These are phyloP conservation scores for Etheostoma perlongum DNA, from an alignment of 2,797 vertebrate genomes.

Conservation along the genomic window DNA sequence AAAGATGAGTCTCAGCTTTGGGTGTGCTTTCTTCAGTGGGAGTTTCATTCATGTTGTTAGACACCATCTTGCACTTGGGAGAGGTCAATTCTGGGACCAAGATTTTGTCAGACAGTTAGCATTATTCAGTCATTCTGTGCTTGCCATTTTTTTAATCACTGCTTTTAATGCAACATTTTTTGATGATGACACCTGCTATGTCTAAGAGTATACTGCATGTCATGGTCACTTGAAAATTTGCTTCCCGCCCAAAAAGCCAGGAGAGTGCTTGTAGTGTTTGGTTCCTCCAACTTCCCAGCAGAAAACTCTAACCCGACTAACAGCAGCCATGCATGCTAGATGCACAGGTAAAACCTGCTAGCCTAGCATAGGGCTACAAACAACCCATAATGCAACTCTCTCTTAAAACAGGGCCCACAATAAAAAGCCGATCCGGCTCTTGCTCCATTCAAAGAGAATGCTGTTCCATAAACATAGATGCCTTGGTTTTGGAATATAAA, in stretches of 20 bases:
- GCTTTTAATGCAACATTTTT: background rate
- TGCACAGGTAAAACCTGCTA: background rate
- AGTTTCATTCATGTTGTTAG: background rate
- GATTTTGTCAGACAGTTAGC: background rate
- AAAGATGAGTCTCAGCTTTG: background rate
- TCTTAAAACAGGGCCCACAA: slow-evolving; percentile 4
- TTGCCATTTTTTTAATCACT: background rate
- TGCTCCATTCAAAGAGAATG: background rate
- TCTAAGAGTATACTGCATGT: background rate
- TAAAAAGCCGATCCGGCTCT: background rate
- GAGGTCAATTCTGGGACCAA: background rate
- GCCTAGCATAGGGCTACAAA: slow-evolving; percentile 3
- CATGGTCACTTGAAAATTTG: background rate
- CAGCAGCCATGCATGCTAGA: background rate
- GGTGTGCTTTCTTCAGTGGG: background rate
- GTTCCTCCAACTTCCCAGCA: no score
- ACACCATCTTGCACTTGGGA: background rate
- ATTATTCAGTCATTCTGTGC: background rate
- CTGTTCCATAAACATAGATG: no score
- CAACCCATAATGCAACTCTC: slow-evolving; percentile 18
- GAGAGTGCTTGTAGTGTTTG: background rate
- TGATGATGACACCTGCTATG: background rate
- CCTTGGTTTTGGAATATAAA: background rate
- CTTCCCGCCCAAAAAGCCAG: background rate
- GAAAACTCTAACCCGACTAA: background rate